phyloP scores from a whole-genome alignment of 2,888 invertebrate species.

The Harpagoxenus sublaevis region DNA sequence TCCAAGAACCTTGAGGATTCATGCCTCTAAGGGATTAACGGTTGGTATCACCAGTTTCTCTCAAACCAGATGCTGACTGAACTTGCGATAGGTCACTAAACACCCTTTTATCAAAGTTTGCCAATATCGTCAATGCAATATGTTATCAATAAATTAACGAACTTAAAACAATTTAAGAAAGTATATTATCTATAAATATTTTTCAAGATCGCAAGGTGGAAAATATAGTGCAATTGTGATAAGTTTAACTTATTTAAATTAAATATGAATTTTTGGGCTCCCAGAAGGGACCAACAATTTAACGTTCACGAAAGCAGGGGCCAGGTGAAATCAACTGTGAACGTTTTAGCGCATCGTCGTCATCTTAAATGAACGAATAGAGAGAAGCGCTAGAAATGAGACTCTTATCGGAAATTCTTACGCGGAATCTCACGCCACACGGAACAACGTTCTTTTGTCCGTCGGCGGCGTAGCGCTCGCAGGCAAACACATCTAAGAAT shows the following conservation, averaged over 20 bases:
- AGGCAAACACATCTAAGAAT: slow-evolving; percentile 8
- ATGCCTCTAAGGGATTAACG: not conserved
- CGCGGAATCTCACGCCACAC: not conserved
- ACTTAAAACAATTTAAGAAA: not conserved
- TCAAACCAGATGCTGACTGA: not conserved
- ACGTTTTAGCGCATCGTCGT: not conserved
- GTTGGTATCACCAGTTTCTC: not conserved
- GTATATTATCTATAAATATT: not conserved
- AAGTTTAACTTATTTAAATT: not conserved
- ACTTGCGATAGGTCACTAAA: not conserved
- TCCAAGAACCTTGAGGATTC: not conserved
- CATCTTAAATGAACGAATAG: not conserved
- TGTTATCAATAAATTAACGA: not conserved
- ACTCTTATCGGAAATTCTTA: slow-evolving; percentile 3
- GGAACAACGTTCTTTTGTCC: slow-evolving; percentile 36
- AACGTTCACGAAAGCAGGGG: not conserved
- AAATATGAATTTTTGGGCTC: not conserved
- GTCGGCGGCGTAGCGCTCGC: not conserved
- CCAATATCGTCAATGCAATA: not conserved
- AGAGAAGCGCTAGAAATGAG: slow-evolving; percentile 6
- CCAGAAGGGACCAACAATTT: not conserved
- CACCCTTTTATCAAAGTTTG: not conserved
- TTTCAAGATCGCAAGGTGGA: not conserved
- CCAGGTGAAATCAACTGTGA: not conserved
- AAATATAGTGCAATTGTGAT: not conserved